Evolutionary conservation across 2,797 vertebrate species (phyloP), one percentile per base, ranked within the genome.

Genomic region (Rhinogobio ventralis): DNA sequence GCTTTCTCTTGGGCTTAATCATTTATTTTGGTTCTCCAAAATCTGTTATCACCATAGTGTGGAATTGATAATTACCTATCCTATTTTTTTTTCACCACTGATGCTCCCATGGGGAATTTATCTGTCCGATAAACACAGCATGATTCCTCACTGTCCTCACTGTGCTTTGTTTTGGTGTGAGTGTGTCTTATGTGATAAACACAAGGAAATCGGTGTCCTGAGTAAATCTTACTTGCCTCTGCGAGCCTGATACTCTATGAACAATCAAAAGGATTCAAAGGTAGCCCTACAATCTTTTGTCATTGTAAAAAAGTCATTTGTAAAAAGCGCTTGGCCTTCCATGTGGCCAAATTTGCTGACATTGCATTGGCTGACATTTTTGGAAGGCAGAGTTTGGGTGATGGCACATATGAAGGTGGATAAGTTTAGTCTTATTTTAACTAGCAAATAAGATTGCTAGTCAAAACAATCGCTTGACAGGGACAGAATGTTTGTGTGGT

Each of bases 111-210:
- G 28, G 84, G 85, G 69, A 74, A 77, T 83, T 87, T 86, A 87
- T 88, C 89, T 89, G 87, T 85, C 86, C 81, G 83, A 92, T 81
- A 76, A 91, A 86, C 82, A 80, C 83, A 57, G 49, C 74, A 33
- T 88, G 25, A 49, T 42, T 69, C 79, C 79, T 83, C 36, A 60
- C 51, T 83, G 85, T 83, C 46, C 81, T 84, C 76, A 67, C 42
- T 45, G 80, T 62, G 57, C 57, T 57, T 15, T 67, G 9, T 64
- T 39, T 67, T 74, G 57, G 69, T 75, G 13, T 39, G 49, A 4
- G 57, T 28, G 51, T 55, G 19, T 71, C 42, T 73, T 2, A 5
- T 20, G 19, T 13, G 46, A 23, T 33, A 53, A 74, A 74, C 10
- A 20, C 25, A 30, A 74, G 17, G 2, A 51, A 74, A 49, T 13